A percentile compares a stretch with the other conserved stretches of the same genome.
Conservation (phyloP, 2,113 vertebrate genomes). For the Rhizomys pruinosus region DNA sequence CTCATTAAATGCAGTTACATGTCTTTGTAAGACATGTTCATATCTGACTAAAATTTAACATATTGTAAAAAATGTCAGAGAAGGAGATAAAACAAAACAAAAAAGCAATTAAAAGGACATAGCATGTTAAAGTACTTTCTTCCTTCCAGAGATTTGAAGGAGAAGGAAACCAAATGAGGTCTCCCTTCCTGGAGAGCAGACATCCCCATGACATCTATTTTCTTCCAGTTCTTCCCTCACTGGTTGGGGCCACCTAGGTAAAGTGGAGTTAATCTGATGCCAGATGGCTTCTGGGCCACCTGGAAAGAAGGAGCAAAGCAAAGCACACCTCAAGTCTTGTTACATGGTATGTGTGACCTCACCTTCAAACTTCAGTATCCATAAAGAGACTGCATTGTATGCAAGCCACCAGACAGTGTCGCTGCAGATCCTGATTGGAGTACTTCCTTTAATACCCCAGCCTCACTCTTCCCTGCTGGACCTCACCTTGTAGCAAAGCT, state of each 20-base stretch:
- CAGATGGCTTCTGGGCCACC: neutral
- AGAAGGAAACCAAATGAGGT: neutral
- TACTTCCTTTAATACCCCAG: neutral
- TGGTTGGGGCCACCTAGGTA: neutral
- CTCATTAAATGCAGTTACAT: slow-evolving; percentile 18
- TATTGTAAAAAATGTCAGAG: neutral
- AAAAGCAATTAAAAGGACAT: neutral
- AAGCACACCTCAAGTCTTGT: neutral
- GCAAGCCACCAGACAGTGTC: neutral
- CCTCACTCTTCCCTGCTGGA: neutral
- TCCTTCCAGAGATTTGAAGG: neutral
- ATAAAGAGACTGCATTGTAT: neutral
- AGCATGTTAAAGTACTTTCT: neutral
- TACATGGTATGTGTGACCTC: accelerated
- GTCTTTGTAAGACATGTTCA: neutral
- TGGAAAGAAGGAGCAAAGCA: too few species aligned
- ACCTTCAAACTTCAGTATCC: neutral
- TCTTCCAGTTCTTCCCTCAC: neutral
- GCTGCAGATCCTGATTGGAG: neutral
- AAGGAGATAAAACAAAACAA: neutral
- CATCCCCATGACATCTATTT: too few species aligned
- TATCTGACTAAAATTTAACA: neutral
- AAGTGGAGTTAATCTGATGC: neutral
- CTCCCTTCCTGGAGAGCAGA: accelerated
- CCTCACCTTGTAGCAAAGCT: neutral